phyloP scores from a whole-genome alignment of 2,797 vertebrate genomes.

The Monodelphis domestica region DNA sequence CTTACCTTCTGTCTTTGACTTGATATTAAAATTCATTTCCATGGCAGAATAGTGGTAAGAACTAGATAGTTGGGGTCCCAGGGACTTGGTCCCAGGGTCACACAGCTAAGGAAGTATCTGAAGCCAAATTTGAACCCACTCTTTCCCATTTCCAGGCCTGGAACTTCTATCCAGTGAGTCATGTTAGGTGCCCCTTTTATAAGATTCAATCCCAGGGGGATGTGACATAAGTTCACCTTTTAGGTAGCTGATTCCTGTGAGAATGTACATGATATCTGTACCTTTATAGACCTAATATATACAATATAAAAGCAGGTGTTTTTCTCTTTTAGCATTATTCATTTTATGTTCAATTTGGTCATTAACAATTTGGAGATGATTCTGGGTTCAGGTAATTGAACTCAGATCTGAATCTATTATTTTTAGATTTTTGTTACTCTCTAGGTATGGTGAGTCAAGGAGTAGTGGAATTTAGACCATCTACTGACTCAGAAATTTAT shows the following conservation, averaged over 20 bases:
- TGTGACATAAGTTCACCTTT: background rate
- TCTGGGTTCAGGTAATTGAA: background rate
- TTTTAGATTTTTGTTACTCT: background rate
- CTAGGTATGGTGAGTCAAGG: background rate
- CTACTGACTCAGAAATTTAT: background rate
- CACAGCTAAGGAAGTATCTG: too few relatives aligned
- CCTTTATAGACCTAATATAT: background rate
- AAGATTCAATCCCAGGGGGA: background rate
- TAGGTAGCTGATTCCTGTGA: background rate
- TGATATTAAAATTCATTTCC: too few relatives aligned
- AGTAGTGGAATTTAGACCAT: background rate
- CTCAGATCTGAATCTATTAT: background rate
- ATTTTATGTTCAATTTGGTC: background rate
- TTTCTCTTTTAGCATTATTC: background rate
- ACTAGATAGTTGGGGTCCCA: too few relatives aligned
- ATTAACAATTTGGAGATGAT: background rate
- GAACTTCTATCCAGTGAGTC: too few relatives aligned
- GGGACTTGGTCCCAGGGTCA: too few relatives aligned
- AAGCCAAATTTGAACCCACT: too few relatives aligned
- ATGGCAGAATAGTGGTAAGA: too few relatives aligned
- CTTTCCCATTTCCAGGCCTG: too few relatives aligned
- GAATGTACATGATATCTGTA: conserved; percentile 2
- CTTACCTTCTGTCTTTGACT: too few relatives aligned
- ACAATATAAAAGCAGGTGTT: too few relatives aligned
- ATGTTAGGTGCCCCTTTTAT: too few relatives aligned